Conservation (phyloP, 2,113 vertebrate genomes). For the Podarcis muralis region DNA sequence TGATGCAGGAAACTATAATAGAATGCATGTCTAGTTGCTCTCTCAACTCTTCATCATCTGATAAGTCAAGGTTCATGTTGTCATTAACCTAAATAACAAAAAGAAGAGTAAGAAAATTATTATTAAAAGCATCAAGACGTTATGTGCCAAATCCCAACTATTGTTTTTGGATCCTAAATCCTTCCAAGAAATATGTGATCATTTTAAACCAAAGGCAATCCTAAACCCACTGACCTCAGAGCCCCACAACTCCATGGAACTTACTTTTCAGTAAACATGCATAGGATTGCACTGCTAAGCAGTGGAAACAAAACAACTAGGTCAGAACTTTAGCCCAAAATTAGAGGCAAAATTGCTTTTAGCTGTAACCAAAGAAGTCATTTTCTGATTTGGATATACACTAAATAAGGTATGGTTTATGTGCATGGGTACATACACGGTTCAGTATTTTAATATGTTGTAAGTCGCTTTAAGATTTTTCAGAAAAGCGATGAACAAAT, state of each 20-base stretch:
- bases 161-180: background rate
- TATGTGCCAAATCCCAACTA: background rate
- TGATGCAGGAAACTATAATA: constrained; percentile 95
- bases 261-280: background rate
- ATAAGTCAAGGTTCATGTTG: constrained; percentile 87
- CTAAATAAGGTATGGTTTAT: too few relatives aligned
- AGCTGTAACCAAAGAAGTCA: too few relatives aligned
- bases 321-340: too few relatives aligned
- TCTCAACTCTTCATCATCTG: constrained; percentile 95
- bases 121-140: background rate
- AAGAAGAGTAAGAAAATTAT: background rate
- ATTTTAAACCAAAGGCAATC: background rate
- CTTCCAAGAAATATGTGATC: background rate
- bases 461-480: too few relatives aligned
- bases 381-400: too few relatives aligned
- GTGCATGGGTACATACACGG: too few relatives aligned
- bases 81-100: constrained; percentile 79
- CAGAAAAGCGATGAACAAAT: too few relatives aligned
- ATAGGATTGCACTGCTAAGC: background rate
- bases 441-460: too few relatives aligned
- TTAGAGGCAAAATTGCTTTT: too few relatives aligned
- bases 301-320: too few relatives aligned
- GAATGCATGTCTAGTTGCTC: constrained; percentile 99
- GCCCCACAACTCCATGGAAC: background rate
- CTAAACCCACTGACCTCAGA: background rate